These are phyloP conservation scores for Rhagoletis pomonella DNA, from an alignment of 1,140 invertebrate species.

Conservation along the genomic window DNA sequence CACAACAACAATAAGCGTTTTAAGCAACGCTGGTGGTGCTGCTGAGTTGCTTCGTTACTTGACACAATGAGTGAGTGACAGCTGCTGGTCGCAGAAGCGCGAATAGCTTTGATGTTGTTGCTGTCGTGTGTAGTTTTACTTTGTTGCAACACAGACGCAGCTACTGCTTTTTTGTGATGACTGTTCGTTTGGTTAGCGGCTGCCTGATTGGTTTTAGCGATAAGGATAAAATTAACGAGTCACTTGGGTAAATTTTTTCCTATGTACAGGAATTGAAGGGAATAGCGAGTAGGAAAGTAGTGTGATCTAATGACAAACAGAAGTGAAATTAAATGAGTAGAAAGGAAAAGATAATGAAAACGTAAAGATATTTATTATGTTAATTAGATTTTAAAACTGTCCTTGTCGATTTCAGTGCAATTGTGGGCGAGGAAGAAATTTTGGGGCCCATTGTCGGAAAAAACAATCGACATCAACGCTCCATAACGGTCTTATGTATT, in stretches of 20 bases:
- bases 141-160: neutral
- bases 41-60: slow-evolving; percentile 45
- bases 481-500: no score
- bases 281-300: neutral
- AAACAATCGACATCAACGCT: no score
- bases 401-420: no score
- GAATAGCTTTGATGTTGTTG: slow-evolving; percentile 24
- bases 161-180: slow-evolving; percentile 12
- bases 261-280: neutral
- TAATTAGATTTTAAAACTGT: no score
- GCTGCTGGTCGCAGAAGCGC: slow-evolving; percentile 15
- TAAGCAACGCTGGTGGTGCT: neutral
- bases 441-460: no score
- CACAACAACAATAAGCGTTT: neutral
- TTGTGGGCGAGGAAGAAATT: no score
- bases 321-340: no score
- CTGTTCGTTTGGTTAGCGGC: neutral
- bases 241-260: neutral
- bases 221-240: neutral
- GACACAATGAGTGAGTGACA: slow-evolving; percentile 50
- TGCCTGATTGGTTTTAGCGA: slow-evolving; percentile 16
- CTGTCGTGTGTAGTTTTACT: neutral
- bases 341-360: no score
- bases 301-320: neutral
- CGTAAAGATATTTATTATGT: no score